Conservation (phyloP, 1,140 invertebrate species). For the Idris sp. region DNA sequence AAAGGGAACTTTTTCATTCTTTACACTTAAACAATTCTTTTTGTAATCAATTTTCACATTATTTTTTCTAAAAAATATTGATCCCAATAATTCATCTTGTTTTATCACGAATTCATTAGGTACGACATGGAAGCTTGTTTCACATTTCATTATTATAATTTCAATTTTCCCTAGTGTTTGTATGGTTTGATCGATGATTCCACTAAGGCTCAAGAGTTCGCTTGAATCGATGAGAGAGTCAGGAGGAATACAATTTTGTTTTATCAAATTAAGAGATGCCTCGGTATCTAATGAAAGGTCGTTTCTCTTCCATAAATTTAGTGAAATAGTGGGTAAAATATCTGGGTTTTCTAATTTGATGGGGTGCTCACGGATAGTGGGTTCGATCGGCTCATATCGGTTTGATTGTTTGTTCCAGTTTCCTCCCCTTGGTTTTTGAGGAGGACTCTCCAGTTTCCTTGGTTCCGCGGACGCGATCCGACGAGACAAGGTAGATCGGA, state of each 20-base stretch:
- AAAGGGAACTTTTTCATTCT: neutral
- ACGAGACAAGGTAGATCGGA: too few species aligned
- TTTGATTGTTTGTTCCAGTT: neutral
- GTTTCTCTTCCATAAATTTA: neutral
- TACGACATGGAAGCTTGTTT: slow-evolving; percentile 9
- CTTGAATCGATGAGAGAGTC: neutral
- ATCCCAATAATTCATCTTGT: slow-evolving; percentile 22
- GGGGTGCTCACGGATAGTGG: neutral
- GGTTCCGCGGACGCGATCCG: too few species aligned
- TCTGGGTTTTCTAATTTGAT: too few species aligned
- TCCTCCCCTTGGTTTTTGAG: neutral
- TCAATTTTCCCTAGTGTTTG: slow-evolving; percentile 17
- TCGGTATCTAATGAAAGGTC: slow-evolving; percentile 6
- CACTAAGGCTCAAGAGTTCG: neutral
- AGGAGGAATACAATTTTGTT: neutral
- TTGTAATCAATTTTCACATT: slow-evolving; percentile 5
- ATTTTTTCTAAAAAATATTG: slow-evolving; percentile 4
- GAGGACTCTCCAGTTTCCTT: neutral
- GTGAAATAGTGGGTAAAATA: too few species aligned
- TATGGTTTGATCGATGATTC: slow-evolving; percentile 1
- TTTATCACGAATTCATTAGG: slow-evolving; percentile 9
- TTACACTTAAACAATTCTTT: neutral
- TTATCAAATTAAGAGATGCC: slow-evolving; percentile 3
- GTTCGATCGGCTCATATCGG: neutral
- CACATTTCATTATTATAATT: neutral